Evolutionary conservation across 2,888 invertebrate genomes (phyloP), one percentile per base, ranked within the genome.

Genomic region (Papilio demoleus): DNA sequence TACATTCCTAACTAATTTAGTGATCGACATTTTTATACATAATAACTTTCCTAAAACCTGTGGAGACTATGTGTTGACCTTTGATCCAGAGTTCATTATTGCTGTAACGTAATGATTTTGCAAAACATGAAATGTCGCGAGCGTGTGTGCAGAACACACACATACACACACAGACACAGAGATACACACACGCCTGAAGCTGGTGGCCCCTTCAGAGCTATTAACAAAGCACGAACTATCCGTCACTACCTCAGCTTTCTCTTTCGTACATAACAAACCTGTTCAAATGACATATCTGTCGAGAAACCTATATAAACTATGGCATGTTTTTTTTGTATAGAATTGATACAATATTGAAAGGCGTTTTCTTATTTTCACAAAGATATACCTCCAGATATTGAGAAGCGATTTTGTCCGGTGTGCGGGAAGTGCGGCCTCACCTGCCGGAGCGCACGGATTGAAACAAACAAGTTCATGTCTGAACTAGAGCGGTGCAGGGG

Each of bases 211-310:
- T 45, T 45, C 45, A 19, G 45, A 45, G 17, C 19, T 12, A 11
- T 42, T 42, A 17, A 42, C 42, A 42, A 42, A 42, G 42, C 42
- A 42, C 17, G 8, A 50, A 50, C 22, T 12, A 14, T 50, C 12
- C 4, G 47, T 24, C 24, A 4, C 47, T 3, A 22, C 12, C 47
- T 17, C 45, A 4, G 24, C 47, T 50, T 42, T 42, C 47, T 50
- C 47, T 50, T 5, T 50, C 22, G 24, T 50, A 50, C 22, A 50
- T 50, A 50, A 50, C 24, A 50, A 47, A 50, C 47, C 47, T 22
- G 47, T 22, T 47, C 22, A 47, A 47, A 45, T 19, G 0, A 45
- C 9, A 45, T 45, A 38, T 19, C 19, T 19, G 45, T 45, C 17
- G 45, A 45, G 45, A 45, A 45, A 22, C 47, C 1, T 4, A 47